These are phyloP conservation scores for Ianthella basta DNA, from an alignment of 37 sponge, comb jelly and placozoan species.

Conservation along the genomic window DNA sequence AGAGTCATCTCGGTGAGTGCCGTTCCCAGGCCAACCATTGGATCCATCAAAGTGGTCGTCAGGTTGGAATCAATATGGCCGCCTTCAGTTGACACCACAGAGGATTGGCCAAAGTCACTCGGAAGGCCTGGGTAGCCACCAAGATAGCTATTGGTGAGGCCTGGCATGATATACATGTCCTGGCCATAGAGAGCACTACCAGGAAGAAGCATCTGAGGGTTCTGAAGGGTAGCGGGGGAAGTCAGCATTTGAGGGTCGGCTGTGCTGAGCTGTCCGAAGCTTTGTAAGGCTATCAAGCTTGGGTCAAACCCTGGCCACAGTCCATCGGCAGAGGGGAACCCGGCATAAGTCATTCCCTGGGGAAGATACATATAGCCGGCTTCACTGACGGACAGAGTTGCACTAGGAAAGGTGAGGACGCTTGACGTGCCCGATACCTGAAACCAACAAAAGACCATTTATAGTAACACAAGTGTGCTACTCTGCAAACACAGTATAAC, in stretches of 20 bases:
- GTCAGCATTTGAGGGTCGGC: constrained; percentile 16
- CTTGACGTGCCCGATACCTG: too few relatives aligned
- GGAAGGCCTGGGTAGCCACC: neutral
- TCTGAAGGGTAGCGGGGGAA: neutral
- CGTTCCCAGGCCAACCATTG: constrained; percentile 47
- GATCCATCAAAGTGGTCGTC: constrained; percentile 32
- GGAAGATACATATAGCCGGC: constrained; percentile 14
- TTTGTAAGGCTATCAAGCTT: neutral
- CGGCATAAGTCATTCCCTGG: neutral
- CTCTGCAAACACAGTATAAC: too few relatives aligned
- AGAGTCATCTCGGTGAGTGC: constrained; percentile 55
- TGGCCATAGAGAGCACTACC: neutral
- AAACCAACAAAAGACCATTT: too few relatives aligned
- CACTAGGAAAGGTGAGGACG: constrained; percentile 18
- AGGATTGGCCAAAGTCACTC: neutral
- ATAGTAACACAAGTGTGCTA: too few relatives aligned
- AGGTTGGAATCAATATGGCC: neutral
- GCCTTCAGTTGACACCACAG: neutral
- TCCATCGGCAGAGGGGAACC: constrained; percentile 11
- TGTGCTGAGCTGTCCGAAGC: constrained; percentile 7
- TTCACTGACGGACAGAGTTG: neutral
- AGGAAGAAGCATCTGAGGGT: constrained; percentile 7
- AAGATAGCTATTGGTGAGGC: constrained; percentile 7
- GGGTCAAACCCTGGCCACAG: constrained; percentile 15
- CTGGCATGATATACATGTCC: constrained; percentile 16